phyloP scores from a whole-genome alignment of 2,113 vertebrate species.

The Epinephelus moara region DNA sequence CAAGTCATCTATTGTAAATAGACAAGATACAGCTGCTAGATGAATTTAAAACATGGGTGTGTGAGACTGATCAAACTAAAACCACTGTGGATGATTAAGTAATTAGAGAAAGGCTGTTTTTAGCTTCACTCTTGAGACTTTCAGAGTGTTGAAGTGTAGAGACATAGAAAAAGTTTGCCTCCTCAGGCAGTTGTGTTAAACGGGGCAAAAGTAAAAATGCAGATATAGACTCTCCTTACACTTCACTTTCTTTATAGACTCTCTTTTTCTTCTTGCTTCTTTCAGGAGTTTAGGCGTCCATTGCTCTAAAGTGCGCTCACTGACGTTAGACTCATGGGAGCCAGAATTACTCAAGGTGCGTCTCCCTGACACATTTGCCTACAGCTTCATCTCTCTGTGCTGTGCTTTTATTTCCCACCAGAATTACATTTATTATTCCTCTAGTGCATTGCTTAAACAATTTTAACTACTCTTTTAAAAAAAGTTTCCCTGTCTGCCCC shows the following conservation, averaged over 20 bases:
- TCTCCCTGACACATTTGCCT: background rate
- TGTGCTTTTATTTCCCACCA: background rate
- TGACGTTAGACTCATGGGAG: constrained; percentile 97
- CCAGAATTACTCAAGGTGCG: constrained; percentile 96
- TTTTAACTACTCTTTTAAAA: background rate
- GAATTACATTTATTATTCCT: constrained; percentile 1
- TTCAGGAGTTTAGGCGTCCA: constrained; percentile 97
- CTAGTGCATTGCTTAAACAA: background rate
- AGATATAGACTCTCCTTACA: constrained; percentile 3
- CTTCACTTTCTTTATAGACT: background rate
- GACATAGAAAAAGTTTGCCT: background rate
- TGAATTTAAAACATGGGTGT: background rate
- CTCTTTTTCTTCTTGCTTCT: constrained; percentile 14
- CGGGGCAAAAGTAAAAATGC: background rate
- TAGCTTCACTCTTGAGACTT: background rate
- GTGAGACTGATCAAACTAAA: background rate
- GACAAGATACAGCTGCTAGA: background rate
- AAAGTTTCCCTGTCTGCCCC: background rate
- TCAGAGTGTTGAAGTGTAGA: background rate
- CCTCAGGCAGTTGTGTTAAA: constrained; percentile 4
- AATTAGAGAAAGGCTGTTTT: background rate
- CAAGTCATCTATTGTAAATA: background rate
- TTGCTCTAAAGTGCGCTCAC: constrained; percentile 96
- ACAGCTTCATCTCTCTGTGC: background rate
- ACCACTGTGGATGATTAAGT: background rate